Evolutionary conservation across 1,140 invertebrate species (phyloP).

Genomic region (Cyclargus thomasi): DNA sequence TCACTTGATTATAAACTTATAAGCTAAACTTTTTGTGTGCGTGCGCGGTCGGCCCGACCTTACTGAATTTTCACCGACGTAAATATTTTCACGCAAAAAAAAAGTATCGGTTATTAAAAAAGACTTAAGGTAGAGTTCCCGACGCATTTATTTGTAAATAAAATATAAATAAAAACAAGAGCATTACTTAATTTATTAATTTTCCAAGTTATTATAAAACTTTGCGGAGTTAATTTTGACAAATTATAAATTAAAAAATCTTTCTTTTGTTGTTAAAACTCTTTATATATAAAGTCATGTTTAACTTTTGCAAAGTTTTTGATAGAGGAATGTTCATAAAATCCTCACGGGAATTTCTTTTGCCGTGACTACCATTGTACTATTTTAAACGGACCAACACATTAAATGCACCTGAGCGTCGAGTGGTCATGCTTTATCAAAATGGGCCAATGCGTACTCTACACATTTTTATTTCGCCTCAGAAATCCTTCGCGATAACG

Average conservation of each 20-base stretch:
- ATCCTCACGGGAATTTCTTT: not conserved
- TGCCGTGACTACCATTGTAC: not conserved
- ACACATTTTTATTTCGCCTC: constrained; percentile 45
- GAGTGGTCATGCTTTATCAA: constrained; percentile 62
- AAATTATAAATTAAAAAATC: too few relatives aligned
- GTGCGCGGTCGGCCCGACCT: constrained; percentile 44
- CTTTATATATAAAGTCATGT: too few relatives aligned
- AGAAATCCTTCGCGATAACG: constrained; percentile 48
- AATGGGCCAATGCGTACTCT: constrained; percentile 65
- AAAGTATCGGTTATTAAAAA: not conserved
- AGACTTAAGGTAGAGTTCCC: not conserved
- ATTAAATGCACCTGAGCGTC: constrained; percentile 53
- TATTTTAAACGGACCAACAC: constrained; percentile 23
- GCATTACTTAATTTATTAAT: too few relatives aligned
- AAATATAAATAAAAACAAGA: too few relatives aligned
- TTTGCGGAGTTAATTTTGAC: too few relatives aligned
- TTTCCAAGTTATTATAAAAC: too few relatives aligned
- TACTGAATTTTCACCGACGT: constrained; percentile 52
- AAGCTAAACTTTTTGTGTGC: constrained; percentile 71
- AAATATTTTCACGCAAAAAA: not conserved
- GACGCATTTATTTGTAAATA: not conserved
- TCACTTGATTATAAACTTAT: constrained; percentile 73
- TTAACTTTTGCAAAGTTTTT: not conserved
- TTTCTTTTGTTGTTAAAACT: too few relatives aligned
- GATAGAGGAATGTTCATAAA: not conserved